A percentile compares a stretch with the other conserved stretches of the same genome.
phyloP scores from a whole-genome alignment of 2,888 invertebrate genomes.

The Tholera decimalis region DNA sequence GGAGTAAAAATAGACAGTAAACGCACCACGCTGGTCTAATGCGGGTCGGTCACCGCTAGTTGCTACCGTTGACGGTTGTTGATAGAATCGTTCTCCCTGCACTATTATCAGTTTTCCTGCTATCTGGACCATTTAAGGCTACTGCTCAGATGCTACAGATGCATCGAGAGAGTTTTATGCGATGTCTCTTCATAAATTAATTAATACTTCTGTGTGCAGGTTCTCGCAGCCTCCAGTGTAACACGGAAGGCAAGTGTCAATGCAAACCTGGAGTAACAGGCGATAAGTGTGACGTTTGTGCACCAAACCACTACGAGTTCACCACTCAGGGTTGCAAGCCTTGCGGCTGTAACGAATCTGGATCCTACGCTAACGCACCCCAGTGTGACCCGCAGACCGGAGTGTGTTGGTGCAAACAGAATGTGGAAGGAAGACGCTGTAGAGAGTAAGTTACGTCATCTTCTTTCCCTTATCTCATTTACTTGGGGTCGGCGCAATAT shows the following conservation, averaged over 20 bases:
- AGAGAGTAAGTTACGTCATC: slow-evolving; percentile 92
- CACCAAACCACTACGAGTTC: slow-evolving; percentile 97
- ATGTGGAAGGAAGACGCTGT: slow-evolving; percentile 99
- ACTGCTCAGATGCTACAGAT: too few species aligned
- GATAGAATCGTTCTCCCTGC: too few species aligned
- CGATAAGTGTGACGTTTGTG: slow-evolving; percentile 97
- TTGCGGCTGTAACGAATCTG: slow-evolving; percentile 97
- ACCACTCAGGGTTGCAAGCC: slow-evolving; percentile 97
- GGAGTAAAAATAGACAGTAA: too few species aligned
- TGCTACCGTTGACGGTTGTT: too few species aligned
- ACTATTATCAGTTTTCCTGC: too few species aligned
- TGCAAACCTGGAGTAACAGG: slow-evolving; percentile 99
- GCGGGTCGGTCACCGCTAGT: too few species aligned
- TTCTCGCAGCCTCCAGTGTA: slow-evolving; percentile 97
- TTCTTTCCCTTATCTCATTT: not conserved
- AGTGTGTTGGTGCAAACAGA: slow-evolving; percentile 96
- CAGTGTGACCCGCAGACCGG: slow-evolving; percentile 96
- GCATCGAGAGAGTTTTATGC: too few species aligned
- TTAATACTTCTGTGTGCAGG: slow-evolving; percentile 91
- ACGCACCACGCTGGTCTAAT: too few species aligned
- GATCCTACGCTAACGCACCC: slow-evolving; percentile 95
- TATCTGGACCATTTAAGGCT: too few species aligned
- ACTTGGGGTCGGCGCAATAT: too few species aligned
- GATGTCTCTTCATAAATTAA: too few species aligned
- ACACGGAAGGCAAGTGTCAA: slow-evolving; percentile 97